These are phyloP conservation scores for Callionymus lyra DNA, from an alignment of 2,113 vertebrate genomes.

Conservation along the genomic window DNA sequence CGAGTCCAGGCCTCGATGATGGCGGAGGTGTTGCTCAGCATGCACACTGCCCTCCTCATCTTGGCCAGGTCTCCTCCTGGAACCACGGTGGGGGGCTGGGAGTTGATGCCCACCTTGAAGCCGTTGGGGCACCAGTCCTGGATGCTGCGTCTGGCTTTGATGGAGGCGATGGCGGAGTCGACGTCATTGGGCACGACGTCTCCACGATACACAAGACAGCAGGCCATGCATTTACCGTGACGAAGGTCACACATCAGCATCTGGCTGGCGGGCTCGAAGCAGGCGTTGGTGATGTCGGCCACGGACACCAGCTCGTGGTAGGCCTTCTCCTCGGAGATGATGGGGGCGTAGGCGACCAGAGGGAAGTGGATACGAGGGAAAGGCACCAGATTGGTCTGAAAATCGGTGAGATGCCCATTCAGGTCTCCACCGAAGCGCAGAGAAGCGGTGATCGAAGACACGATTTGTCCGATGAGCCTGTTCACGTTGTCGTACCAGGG, in stretches of 20 bases:
- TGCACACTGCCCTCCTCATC: conserved; percentile 74
- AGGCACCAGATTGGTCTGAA: conserved; percentile 76
- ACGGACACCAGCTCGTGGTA: conserved; percentile 80
- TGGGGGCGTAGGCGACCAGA: conserved; percentile 74
- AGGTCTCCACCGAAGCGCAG: conserved; percentile 73
- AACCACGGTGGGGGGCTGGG: conserved; percentile 75
- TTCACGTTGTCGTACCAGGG: conserved; percentile 73
- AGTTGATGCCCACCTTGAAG: conserved; percentile 82
- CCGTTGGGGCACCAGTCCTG: conserved; percentile 80
- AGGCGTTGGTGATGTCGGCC: conserved; percentile 73
- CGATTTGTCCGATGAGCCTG: conserved; percentile 68
- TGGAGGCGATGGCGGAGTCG: conserved; percentile 72
- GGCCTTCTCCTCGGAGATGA: conserved; percentile 79
- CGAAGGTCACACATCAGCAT: conserved; percentile 83
- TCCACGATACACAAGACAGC: conserved; percentile 72
- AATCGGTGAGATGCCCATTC: conserved; percentile 74
- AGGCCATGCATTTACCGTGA: conserved; percentile 77
- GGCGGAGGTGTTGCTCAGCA: conserved; percentile 80
- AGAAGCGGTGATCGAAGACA: conserved; percentile 71
- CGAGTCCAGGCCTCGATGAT: conserved; percentile 79
- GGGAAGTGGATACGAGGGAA: conserved; percentile 84
- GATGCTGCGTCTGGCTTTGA: conserved; percentile 79
- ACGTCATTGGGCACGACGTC: conserved; percentile 76
- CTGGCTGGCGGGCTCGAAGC: conserved; percentile 80
- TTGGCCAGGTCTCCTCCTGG: conserved; percentile 76